Conservation (phyloP, 1,140 invertebrate genomes). For the Maconellicoccus hirsutus region DNA sequence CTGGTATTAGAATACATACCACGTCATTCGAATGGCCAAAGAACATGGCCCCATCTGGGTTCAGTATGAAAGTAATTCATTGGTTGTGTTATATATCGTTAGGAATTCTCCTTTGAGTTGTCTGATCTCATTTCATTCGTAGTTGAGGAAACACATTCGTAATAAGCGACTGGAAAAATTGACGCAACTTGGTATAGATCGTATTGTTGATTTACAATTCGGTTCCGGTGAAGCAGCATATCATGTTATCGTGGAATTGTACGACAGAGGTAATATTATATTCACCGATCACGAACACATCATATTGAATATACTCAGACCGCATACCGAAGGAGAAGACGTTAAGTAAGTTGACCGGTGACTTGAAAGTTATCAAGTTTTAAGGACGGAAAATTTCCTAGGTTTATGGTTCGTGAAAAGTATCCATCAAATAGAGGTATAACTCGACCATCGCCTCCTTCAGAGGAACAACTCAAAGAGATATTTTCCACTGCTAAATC, state of each 20-base stretch:
- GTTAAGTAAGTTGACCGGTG: constrained; percentile 43
- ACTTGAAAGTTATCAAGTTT: neutral
- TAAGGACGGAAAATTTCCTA: no score
- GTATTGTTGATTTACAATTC: constrained; percentile 88
- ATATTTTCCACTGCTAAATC: constrained; percentile 52
- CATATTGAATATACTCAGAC: constrained; percentile 86
- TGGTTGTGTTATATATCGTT: constrained; percentile 25
- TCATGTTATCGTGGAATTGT: constrained; percentile 92
- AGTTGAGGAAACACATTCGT: constrained; percentile 92
- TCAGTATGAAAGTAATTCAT: constrained; percentile 82
- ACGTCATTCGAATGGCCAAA: constrained; percentile 98
- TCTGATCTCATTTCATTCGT: constrained; percentile 29
- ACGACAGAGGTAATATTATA: constrained; percentile 93
- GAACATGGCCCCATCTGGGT: constrained; percentile 86
- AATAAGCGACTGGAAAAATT: constrained; percentile 86
- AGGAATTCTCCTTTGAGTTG: neutral
- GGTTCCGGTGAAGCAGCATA: constrained; percentile 87
- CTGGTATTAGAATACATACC: constrained; percentile 82
- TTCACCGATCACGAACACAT: constrained; percentile 83
- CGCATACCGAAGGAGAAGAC: constrained; percentile 86
- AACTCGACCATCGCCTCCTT: constrained; percentile 42
- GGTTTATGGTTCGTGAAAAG: constrained; percentile 74
- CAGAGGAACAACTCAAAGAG: constrained; percentile 39
- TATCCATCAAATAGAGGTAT: constrained; percentile 72
- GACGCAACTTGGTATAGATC: constrained; percentile 72